Base-by-base conservation (phyloP, 2,113 vertebrate genomes). In the Cyprinodon variegatus region DNA sequence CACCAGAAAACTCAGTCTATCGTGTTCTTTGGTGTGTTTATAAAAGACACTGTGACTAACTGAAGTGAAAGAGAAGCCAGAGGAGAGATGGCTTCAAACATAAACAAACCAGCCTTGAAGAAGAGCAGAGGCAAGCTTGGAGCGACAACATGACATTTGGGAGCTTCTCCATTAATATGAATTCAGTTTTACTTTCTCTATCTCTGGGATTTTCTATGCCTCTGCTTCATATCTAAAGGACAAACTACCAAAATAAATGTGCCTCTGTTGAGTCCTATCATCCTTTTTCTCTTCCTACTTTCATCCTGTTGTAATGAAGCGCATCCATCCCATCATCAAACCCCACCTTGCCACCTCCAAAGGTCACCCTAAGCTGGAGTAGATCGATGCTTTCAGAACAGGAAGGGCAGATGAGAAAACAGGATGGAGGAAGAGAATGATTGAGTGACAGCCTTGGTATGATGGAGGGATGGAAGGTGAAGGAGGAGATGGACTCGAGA, bases 281-380 rank as follows among this genome's bases (percentile, higher is more conserved):
- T 8, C 50, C n/a, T 61, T 74, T 68, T 57, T 11, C 60, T 50
- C 48, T 61, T 45, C 60, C 65, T 59, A n/a, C 4, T 4, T 41
- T 61, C 70, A 15, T 45, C n/a, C 38, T 60, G 76, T 15, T 10
- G 36, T 50, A 73, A 65, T 79, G 36, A 15, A 67, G 38, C 65
- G 64, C 57, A 61, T 46, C 66, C 37, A 37, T 46, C 40, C 77
- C 67, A 81, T 64, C 64, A 70, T 77, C 76, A 73, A 11, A 79
- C 20, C 41, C 39, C 37, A 78, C 86, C 87, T 81, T 81, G 70
- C 70, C 81, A 72, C 73, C 45, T 73, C 68, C 78, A 88, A 72
- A 90, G 88, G 89, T 90, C 88, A 90, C 86, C 15, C 6, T 83
- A 84, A 87, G 78, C 80, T 83, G 89, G 76, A 88, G 14, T 43